Evolutionary conservation across 2,113 vertebrate species (phyloP).

Genomic region (Rhinolophus ferrumequinum): DNA sequence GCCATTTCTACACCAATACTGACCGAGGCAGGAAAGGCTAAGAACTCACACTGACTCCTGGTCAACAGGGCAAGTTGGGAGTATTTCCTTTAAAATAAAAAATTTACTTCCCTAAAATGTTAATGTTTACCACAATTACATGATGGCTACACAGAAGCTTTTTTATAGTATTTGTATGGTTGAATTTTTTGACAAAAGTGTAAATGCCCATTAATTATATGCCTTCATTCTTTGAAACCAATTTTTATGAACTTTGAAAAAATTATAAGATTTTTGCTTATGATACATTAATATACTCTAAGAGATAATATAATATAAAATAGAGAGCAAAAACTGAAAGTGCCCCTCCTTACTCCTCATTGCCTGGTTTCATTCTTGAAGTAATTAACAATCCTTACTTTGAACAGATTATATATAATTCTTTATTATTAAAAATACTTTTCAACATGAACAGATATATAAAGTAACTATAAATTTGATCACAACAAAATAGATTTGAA

Average conservation of each 20-base stretch:
- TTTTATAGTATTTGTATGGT: background rate
- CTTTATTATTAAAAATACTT: slow-evolving; percentile 45
- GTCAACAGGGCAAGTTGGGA: slow-evolving; percentile 25
- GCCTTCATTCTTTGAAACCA: slow-evolving; percentile 5
- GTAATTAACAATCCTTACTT: slow-evolving; percentile 1
- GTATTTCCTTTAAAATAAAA: background rate
- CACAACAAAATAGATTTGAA: background rate
- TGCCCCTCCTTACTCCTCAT: background rate
- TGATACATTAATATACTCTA: background rate
- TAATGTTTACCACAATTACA: background rate
- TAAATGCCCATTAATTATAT: background rate
- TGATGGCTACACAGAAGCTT: background rate
- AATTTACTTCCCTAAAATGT: slow-evolving; percentile 5
- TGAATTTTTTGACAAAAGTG: slow-evolving; percentile 31
- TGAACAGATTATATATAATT: background rate
- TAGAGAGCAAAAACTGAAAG: background rate
- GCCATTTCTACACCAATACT: slow-evolving; percentile 46
- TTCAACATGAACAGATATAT: background rate
- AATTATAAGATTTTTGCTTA: background rate
- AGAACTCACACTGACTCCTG: slow-evolving; percentile 57
- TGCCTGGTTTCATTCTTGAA: background rate
- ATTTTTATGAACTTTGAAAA: slow-evolving; percentile 8
- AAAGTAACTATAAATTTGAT: slow-evolving; percentile 38
- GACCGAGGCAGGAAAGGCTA: slow-evolving; percentile 48
- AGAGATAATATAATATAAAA: background rate